A percentile compares a stretch with the other conserved stretches of the same genome.
phyloP scores from a whole-genome alignment of 2,888 invertebrate genomes.

The Cryptus armator region DNA sequence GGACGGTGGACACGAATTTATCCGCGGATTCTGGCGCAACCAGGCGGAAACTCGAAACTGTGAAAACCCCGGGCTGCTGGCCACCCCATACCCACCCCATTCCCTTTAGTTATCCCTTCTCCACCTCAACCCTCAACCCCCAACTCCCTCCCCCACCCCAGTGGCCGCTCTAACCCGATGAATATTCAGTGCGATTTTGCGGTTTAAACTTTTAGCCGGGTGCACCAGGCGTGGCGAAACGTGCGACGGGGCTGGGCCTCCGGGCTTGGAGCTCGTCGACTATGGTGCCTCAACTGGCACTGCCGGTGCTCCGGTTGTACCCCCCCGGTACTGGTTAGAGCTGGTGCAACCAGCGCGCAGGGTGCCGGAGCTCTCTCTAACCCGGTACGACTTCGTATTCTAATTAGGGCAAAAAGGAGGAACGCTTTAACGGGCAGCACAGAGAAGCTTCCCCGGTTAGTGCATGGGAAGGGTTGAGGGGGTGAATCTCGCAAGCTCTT shows the following conservation, averaged over 20 bases:
- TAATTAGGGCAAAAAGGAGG: conserved; percentile 78
- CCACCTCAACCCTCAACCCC: neutral
- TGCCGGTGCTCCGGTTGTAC: conserved; percentile 4
- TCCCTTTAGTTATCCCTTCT: neutral
- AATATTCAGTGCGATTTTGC: conserved; percentile 84
- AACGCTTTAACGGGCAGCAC: conserved; percentile 59
- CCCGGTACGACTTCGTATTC: conserved; percentile 76
- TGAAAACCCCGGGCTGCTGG: conserved; percentile 70
- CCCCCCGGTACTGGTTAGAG: conserved; percentile 7
- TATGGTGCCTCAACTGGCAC: conserved; percentile 55
- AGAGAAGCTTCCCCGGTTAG: conserved; percentile 15
- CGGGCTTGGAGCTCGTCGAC: conserved; percentile 39
- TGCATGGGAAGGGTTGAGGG: neutral
- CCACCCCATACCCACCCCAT: conserved; percentile 3
- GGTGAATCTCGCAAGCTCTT: conserved; percentile 8
- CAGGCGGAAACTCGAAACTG: conserved; percentile 74
- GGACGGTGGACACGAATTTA: conserved; percentile 73
- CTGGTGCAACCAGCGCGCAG: conserved; percentile 50
- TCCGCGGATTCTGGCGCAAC: conserved; percentile 74
- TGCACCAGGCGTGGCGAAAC: conserved; percentile 67
- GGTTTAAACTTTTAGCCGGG: conserved; percentile 80
- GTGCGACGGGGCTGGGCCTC: conserved; percentile 63
- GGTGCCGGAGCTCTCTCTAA: conserved; percentile 54
- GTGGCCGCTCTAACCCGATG: conserved; percentile 81
- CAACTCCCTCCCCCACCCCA: neutral